Conservation (phyloP, 1,140 invertebrate species). For the Listronotus oregonensis region DNA sequence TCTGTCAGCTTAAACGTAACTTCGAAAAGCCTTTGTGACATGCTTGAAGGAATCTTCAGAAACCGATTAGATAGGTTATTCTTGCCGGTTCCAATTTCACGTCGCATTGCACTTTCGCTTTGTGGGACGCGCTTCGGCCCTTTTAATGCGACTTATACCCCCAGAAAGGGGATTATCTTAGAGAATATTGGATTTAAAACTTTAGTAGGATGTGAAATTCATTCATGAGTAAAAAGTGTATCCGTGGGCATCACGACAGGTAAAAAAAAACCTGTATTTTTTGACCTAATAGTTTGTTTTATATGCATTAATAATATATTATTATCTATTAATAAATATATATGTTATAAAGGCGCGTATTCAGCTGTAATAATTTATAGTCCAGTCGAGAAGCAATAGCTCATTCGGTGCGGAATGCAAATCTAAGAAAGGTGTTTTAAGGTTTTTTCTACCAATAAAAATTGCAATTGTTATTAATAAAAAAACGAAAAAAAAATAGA, state of each 20-base stretch:
- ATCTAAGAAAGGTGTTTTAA: too few relatives aligned
- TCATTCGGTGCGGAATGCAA: too few relatives aligned
- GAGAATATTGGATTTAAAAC: constrained; percentile 42
- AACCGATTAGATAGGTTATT: constrained; percentile 48
- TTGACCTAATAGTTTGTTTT: too few relatives aligned
- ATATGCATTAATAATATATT: too few relatives aligned
- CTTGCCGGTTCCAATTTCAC: constrained; percentile 50
- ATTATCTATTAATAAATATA: too few relatives aligned
- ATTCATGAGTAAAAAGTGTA: constrained; percentile 26
- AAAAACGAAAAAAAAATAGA: too few relatives aligned
- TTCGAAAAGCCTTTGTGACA: constrained; percentile 35
- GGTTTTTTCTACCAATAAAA: too few relatives aligned
- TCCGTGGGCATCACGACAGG: constrained; percentile 4
- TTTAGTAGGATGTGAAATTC: constrained; percentile 17
- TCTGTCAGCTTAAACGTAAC: constrained; percentile 31
- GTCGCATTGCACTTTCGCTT: constrained; percentile 45
- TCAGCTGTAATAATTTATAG: too few relatives aligned
- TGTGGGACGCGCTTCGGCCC: constrained; percentile 37
- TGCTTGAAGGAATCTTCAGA: constrained; percentile 36
- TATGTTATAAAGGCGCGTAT: too few relatives aligned
- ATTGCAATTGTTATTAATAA: too few relatives aligned
- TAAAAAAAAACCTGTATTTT: constrained; percentile 1
- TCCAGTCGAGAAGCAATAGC: too few relatives aligned
- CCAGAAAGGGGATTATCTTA: constrained; percentile 27
- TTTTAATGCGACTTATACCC: constrained; percentile 37